A percentile compares a stretch with the other conserved stretches of the same genome.
Evolutionary conservation across 1,140 invertebrate genomes (phyloP).

Genomic region (Trachymyrmex septentrionalis): DNA sequence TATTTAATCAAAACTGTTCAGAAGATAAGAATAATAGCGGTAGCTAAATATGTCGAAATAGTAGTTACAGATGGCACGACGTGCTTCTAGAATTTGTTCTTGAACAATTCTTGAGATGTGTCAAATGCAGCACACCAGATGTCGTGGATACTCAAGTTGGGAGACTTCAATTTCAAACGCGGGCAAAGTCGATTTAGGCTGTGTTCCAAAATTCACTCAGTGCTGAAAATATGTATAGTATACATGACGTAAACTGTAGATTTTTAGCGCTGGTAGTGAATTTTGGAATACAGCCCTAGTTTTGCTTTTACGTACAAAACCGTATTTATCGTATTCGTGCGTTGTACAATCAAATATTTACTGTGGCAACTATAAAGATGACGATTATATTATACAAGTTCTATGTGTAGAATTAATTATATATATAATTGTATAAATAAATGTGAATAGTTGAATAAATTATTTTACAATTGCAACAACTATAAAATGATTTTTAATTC

Average conservation of each 20-base stretch:
- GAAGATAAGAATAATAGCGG: background rate
- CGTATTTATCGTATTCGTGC: background rate
- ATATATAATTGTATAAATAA: too few species aligned
- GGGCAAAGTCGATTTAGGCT: background rate
- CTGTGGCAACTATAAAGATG: too few species aligned
- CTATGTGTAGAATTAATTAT: too few species aligned
- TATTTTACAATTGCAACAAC: too few species aligned
- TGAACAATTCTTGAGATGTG: background rate
- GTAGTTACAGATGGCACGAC: conserved; percentile 32
- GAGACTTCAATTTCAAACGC: background rate
- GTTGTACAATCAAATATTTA: background rate
- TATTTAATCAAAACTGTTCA: background rate
- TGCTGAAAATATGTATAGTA: too few species aligned
- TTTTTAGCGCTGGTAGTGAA: too few species aligned
- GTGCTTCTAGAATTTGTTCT: background rate
- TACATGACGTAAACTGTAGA: too few species aligned
- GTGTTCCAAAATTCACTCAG: too few species aligned
- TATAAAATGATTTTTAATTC: too few species aligned
- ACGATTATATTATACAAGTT: too few species aligned
- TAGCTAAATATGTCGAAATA: background rate
- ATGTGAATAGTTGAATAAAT: too few species aligned
- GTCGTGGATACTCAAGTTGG: background rate
- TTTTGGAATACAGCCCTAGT: too few species aligned
- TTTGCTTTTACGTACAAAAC: conserved; percentile 7
- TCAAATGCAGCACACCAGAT: background rate